Conservation (phyloP, 2,797 vertebrate species). For the Schizothorax lantsangensis region DNA sequence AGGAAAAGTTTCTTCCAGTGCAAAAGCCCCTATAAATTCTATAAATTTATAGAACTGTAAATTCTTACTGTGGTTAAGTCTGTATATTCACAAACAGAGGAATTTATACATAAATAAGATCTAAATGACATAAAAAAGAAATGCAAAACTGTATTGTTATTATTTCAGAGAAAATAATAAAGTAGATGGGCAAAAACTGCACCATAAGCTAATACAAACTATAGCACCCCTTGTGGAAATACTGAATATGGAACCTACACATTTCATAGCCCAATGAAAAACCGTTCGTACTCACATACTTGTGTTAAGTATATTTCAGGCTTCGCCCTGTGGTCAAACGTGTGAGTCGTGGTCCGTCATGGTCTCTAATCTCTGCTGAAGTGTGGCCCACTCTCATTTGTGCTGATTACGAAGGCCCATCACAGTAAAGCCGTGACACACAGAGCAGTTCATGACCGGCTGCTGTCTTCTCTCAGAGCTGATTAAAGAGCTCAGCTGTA, state of each 20-base stretch:
- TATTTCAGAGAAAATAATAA: too few species aligned
- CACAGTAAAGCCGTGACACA: constrained; percentile 9
- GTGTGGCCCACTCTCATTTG: neutral
- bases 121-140: too few species aligned
- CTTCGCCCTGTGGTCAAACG: neutral
- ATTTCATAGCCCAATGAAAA: neutral
- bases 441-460: neutral
- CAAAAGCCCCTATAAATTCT: too few species aligned
- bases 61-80: too few species aligned
- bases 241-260: neutral
- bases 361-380: constrained; percentile 18
- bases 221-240: neutral
- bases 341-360: neutral
- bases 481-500: constrained; percentile 24
- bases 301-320: neutral
- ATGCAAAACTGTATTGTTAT: too few species aligned
- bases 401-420: constrained; percentile 23
- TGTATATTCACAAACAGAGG: too few species aligned
- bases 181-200: too few species aligned
- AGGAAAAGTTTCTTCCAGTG: too few species aligned
- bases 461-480: constrained; percentile 4
- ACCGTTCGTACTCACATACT: neutral
- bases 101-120: too few species aligned
- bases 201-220: neutral
- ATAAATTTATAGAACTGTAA: too few species aligned